Evolutionary conservation across 1,140 invertebrate species (phyloP), one percentile per base, ranked within the genome.

Genomic region (Drosophila teissieri): DNA sequence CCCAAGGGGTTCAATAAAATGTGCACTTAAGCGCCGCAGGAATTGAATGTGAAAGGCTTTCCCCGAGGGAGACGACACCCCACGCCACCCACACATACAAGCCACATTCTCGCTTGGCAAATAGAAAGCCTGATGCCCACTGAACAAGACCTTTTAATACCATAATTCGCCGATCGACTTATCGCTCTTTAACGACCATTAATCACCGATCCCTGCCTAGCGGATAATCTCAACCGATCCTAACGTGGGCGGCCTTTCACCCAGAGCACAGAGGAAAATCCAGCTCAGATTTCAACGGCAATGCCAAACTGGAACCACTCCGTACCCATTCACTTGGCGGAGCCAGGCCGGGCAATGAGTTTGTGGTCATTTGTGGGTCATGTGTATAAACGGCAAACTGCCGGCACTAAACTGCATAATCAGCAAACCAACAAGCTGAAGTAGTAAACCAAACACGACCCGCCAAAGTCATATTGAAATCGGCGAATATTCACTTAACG

Each of bases 1-100:
- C 58, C 60, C 49, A 40, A n/a, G 40, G 52, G 46, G 36, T 19
- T 31, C 45, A 58, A 73, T 73, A 73, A 73, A 84, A 58, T 58
- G 44, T 53, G 49, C 40, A 64, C 64, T 70, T 54, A 11, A 49
- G 46, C 75, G 31, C 10, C 22, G 37, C 22, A 52, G 72, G 61
- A 85, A 74, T 85, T 73, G 78, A 62, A 86, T 78, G 82, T 85
- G 82, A 85, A 85, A 85, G 82, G 68, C 60, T 81, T 73, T 74
- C 31, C 31, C 45, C 34, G 42, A 37, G 27, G 67, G 31, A 37
- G 31, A 11, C 11, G 27, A n/a, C 27, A 51, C 14, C 61, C 44
- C 19, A 46, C 24, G 27, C 60, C 64, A 39, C 51, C 22, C 10
- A 17, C 42, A 44, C 42, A 44, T 10, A 19, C 3, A 37, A 39